Evolutionary conservation across 2,888 invertebrate genomes (phyloP), one percentile per base, ranked within the genome.

Genomic region (Isoperla grammatica): DNA sequence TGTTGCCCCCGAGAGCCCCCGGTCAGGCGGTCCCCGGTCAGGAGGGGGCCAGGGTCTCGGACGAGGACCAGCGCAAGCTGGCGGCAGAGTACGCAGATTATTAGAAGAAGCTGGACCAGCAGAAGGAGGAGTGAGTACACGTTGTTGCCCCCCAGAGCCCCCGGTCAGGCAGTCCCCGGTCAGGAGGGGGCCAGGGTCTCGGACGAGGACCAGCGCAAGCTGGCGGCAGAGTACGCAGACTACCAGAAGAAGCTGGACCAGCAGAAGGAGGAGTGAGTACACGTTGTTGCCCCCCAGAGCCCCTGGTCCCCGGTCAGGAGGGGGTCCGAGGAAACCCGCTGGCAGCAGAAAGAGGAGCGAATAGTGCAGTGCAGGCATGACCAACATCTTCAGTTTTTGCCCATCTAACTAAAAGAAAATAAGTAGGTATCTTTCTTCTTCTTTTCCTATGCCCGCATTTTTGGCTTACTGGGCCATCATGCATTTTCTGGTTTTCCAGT

Each of bases 21-120:
- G 85, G 84, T 19, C 78, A 81, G 65, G 69, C 73, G 12, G 65
- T 68, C 3, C 67, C 69, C 8, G 29, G 29, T 8, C 29, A 29
- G 50, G 65, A 69, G n/a, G 58, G 65, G 59, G 66, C 69, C n/a
- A 59, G 65, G 48, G 81, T 86, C 66, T 81, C 81, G 61, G 81
- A 81, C 1, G 90, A 90, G 56, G 96, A 97, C 66, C 89, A 91
- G 68, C 85, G 88, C 69, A 93, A 93, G 74, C 81, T 96, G 65
- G 89, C 91, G 2, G 85, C 88, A 69, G 98, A 99, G 75, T 99
- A 95, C 78, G 87, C 91, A 71, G 90, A 95, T 67, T 97, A 98
- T 72, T 93, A 95, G 78, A 84, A 87, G 68, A 95, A 97, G 73
- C 78, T 97, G 57, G 92, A 98, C 48, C 86, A 88, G 71, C 95